phyloP scores from a whole-genome alignment of 37 sponge, comb jelly and placozoan species.

The Tethya wilhelma region DNA sequence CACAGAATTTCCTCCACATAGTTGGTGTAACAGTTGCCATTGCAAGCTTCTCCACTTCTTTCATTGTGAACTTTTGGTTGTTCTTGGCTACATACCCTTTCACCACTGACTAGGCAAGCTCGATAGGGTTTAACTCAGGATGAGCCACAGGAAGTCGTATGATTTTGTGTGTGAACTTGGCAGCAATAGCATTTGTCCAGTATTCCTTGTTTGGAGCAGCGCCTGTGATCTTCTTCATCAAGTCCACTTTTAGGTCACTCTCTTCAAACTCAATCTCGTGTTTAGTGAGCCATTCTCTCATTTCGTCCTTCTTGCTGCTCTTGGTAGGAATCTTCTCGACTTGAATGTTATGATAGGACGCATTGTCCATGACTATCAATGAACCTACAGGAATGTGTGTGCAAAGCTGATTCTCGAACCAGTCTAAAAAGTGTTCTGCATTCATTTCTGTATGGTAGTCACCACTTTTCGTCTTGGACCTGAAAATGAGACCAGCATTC shows the following conservation, averaged over 20 bases:
- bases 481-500: slow-evolving; percentile 4
- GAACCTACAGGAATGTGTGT: too few relatives aligned
- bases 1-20: slow-evolving; percentile 21
- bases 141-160: slow-evolving; percentile 29
- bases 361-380: too few relatives aligned
- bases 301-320: too few relatives aligned
- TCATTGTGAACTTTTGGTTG: not conserved
- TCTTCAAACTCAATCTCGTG: not conserved
- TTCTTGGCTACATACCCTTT: slow-evolving; percentile 27
- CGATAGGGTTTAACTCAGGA: slow-evolving; percentile 46
- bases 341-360: too few relatives aligned
- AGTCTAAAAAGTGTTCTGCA: too few relatives aligned
- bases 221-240: too few relatives aligned
- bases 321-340: too few relatives aligned
- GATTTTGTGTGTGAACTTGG: not conserved
- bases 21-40: slow-evolving; percentile 1
- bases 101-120: slow-evolving; percentile 37
- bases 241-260: not conserved
- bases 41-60: not conserved
- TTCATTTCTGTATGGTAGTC: slow-evolving; percentile 23
- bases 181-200: slow-evolving; percentile 16
- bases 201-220: too few relatives aligned
- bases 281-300: not conserved
- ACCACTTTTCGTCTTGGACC: slow-evolving; percentile 7
- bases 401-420: too few relatives aligned